Percentiles rank a stretch among this genome's conserved stretches.
Conservation (phyloP, 1,140 invertebrate genomes). For the Trachelipus rathkii region DNA sequence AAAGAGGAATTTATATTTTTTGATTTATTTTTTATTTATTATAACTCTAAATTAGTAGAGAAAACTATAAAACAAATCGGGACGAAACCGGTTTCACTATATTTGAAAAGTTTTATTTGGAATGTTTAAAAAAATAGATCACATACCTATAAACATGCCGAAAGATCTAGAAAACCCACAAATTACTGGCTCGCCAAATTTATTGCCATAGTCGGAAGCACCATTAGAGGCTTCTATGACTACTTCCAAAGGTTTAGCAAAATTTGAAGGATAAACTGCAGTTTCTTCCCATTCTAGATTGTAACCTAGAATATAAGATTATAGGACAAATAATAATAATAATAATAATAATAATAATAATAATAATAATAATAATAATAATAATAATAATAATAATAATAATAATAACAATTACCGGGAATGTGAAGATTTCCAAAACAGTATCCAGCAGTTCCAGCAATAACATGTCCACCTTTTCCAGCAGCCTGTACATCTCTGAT, state of each 20-base stretch:
- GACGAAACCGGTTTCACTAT: neutral
- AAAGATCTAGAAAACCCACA: constrained; percentile 87
- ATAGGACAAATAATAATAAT: neutral
- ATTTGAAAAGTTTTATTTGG: no score
- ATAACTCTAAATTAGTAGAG: neutral
- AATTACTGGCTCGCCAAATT: constrained; percentile 95
- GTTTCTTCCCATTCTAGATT: constrained; percentile 80
- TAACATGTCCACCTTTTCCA: constrained; percentile 82
- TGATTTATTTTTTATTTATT: no score
- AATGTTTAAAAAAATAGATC: no score
- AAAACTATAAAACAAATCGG: neutral
- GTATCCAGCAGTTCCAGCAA: constrained; percentile 94
- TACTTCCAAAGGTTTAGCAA: constrained; percentile 81
- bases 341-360: neutral
- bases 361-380: constrained; percentile 10
- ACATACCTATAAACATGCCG: constrained; percentile 62
- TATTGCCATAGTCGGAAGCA: constrained; percentile 97
- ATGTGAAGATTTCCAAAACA: constrained; percentile 88
- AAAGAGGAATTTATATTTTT: no score
- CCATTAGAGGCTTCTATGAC: constrained; percentile 95
- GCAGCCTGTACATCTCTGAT: constrained; percentile 92
- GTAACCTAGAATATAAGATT: constrained; percentile 59
- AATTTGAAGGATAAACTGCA: constrained; percentile 76
- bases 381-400: constrained; percentile 7
- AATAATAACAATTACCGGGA: constrained; percentile 61